Evolutionary conservation across 2,797 vertebrate species (phyloP), one percentile per base, ranked within the genome.

Genomic region (Cyprinella venusta): DNA sequence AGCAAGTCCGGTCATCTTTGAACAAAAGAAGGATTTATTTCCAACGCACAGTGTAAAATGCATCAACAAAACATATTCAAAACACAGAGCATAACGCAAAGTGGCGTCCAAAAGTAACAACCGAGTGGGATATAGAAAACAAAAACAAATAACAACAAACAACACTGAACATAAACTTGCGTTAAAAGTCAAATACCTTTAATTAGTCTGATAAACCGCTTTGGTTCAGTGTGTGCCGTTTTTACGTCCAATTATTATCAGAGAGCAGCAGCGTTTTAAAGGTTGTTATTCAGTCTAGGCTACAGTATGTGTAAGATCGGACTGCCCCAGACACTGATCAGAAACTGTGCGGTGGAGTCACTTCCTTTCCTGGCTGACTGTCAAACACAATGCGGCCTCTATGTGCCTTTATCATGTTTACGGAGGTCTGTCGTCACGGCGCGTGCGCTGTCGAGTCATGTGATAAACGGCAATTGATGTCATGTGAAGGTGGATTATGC

Each of bases 401-500:
- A 1, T 21, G 36, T 21, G 36, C 24, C 6, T 10, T 45, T 18
- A 30, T 19, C 16, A 0, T 42, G 71, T 54, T 81, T 52, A 33
- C 59, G 7, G n/a, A 40, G 7, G 4, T 19, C 6, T n/a, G 13
- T 38, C 5, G 2, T 7, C 8, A 24, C 48, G 30, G 83, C 69
- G 84, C 68, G 30, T 72, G 80, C 68, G 80, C 67, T 10, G 21
- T 38, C 54, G 45, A 33, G n/a, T 84, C 85, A 86, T 24, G 67
- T 84, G 85, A 83, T 74, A 6, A 24, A 59, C 40, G 6, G 38
- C 26, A 64, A 68, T 15, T 16, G 36, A 13, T 74, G 71, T 71
- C 79, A 65, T 30, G 48, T 65, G 52, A 63, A 64, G 21, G 26
- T 21, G 16, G 36, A 64, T 69, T n/a, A 38, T 54, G 8, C 30